A percentile compares a stretch with the other conserved stretches of the same genome.
phyloP scores from a whole-genome alignment of 2,113 vertebrate species.

The Paralichthys olivaceus region DNA sequence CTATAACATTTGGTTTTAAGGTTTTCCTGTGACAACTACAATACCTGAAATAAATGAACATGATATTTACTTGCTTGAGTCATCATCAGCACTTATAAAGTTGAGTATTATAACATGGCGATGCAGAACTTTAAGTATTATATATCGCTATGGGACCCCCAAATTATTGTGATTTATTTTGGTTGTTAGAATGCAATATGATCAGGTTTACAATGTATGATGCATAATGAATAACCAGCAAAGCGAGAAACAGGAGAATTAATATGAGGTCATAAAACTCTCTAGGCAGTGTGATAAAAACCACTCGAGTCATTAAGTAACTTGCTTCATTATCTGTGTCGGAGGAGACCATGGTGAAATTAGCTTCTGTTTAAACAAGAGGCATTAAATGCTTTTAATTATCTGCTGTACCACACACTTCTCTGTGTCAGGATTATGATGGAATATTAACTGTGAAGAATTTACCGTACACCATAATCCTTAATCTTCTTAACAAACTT shows the following conservation, averaged over 20 bases:
- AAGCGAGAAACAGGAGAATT: background rate
- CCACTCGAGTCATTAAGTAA: background rate
- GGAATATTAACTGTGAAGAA: slow-evolving; percentile 48
- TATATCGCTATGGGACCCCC: background rate
- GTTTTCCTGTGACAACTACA: background rate
- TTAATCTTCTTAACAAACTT: slow-evolving; percentile 67
- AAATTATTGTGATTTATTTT: background rate
- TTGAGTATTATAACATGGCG: background rate
- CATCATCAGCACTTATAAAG: background rate
- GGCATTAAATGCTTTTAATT: slow-evolving; percentile 9
- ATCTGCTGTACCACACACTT: slow-evolving; percentile 15
- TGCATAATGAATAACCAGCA: background rate
- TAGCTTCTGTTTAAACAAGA: slow-evolving; percentile 20
- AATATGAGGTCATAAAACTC: background rate
- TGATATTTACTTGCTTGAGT: slow-evolving; percentile 24
- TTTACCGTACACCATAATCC: slow-evolving; percentile 52
- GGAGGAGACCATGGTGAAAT: slow-evolving; percentile 4
- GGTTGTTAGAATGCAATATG: slow-evolving; percentile 7
- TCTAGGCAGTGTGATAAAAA: background rate
- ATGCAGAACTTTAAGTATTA: background rate
- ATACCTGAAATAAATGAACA: slow-evolving; percentile 1
- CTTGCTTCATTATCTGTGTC: background rate
- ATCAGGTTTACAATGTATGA: background rate
- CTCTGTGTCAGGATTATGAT: slow-evolving; percentile 47
- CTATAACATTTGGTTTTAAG: background rate